Percentiles rank a stretch among this genome's conserved stretches.
These are phyloP conservation scores for Napeogenes inachia DNA, from an alignment of 2,888 invertebrate species.

Conservation along the genomic window DNA sequence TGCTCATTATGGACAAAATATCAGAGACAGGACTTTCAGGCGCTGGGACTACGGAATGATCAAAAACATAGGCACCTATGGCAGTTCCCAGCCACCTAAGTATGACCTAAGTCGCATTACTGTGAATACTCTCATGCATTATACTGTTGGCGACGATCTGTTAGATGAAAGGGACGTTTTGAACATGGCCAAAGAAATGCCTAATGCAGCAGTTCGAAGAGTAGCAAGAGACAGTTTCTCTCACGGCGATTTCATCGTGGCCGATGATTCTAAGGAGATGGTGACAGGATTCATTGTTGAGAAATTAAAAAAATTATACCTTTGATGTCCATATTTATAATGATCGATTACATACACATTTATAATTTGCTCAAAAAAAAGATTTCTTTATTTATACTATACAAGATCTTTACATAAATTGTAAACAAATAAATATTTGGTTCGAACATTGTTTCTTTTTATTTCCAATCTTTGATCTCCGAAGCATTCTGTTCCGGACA, in stretches of 20 bases:
- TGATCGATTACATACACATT: no score
- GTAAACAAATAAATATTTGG: no score
- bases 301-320: slow-evolving; percentile 23
- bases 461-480: no score
- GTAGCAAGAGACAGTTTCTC: slow-evolving; percentile 32
- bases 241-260: slow-evolving; percentile 33
- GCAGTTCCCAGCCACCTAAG: slow-evolving; percentile 25
- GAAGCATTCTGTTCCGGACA: no score
- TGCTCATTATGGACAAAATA: slow-evolving; percentile 39
- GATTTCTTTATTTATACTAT: no score
- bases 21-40: slow-evolving; percentile 32
- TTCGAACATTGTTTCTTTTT: no score
- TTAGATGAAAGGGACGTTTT: slow-evolving; percentile 34
- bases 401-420: no score
- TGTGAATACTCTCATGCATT: slow-evolving; percentile 32
- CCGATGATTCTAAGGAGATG: slow-evolving; percentile 28
- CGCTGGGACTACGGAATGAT: slow-evolving; percentile 33
- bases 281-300: slow-evolving; percentile 33
- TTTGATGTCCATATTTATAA: no score
- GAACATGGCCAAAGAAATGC: slow-evolving; percentile 33
- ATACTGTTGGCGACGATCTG: slow-evolving; percentile 32
- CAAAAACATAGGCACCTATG: slow-evolving; percentile 31
- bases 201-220: slow-evolving; percentile 27
- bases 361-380: no score
- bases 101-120: slow-evolving; percentile 34